Base-by-base conservation (phyloP, 2,113 vertebrate genomes). In the Colistium nudipinnis region DNA sequence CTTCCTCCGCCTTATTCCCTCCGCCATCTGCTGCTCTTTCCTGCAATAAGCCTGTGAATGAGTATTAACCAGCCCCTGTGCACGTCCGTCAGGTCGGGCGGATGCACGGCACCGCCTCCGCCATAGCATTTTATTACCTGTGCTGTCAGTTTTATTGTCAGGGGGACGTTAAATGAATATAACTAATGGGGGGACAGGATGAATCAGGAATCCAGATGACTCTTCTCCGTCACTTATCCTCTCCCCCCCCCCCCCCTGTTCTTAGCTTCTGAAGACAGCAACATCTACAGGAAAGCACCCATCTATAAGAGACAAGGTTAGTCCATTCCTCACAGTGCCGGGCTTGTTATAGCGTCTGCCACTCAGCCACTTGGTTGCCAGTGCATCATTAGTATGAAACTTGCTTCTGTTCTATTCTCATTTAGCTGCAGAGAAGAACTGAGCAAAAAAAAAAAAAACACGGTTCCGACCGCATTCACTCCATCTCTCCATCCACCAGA, bases 241-340 rank as follows among this genome's bases (percentile, higher is more conserved):
- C 20, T 31, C 9, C 38, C 27, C n/a, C 20, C 2, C 17, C 28
- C 11, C 7, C 17, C 22, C 39, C 44, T 85, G 68, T 87, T 59
- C 78, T 62, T 90, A 96, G 94, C 94, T 76, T 94, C 94, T 4
- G 95, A 91, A 36, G 96, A 98, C 82, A 93, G 92, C 79, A 98
- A 96, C 93, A 97, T 98, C 92, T 98, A 98, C 93, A 93, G 95
- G 90, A 97, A 96, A 75, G 94, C 96, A 0, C 96, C 97, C 81
- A 97, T 97, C 95, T 98, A 98, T 90, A 98, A 97, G 84, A 94
- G 94, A 87, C 94, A 95, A 90, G 97, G 97, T 98, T 92, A 65
- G 84, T 85, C 1, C 4, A 45, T 54, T 78, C 38, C 9, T 24
- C 41, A 31, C 3, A 6, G 16, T 52, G 51, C 41, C 2, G 8